phyloP scores from a whole-genome alignment of 2,113 vertebrate genomes.

The Nesoenas mayeri region DNA sequence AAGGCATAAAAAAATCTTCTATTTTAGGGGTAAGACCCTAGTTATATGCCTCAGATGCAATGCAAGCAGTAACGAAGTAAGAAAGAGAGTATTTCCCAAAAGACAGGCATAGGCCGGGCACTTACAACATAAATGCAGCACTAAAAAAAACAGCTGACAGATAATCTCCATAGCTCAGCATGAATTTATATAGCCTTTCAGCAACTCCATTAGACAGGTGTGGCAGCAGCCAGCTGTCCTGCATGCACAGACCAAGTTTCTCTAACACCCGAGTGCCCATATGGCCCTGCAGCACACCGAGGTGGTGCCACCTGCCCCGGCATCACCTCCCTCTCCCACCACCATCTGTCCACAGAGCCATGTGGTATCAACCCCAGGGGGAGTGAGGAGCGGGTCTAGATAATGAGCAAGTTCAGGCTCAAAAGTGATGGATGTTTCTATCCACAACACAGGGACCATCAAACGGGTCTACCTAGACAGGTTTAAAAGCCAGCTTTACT shows the following conservation, averaged over 20 bases:
- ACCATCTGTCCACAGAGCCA: conserved; percentile 49
- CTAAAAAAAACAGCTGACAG: conserved; percentile 43
- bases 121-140: background rate
- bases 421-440: background rate
- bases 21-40: background rate
- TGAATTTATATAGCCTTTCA: conserved; percentile 40
- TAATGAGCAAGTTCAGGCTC: background rate
- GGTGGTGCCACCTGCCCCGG: conserved; percentile 24
- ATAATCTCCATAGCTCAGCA: conserved; percentile 54
- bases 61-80: background rate
- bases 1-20: background rate
- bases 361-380: background rate
- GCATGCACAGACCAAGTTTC: background rate
- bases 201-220: conserved; percentile 34
- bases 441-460: background rate
- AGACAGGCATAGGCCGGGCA: background rate
- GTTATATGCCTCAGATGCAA: background rate
- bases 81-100: background rate
- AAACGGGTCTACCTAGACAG: background rate
- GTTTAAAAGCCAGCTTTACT: background rate
- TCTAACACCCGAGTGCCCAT: background rate
- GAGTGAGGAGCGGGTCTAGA: background rate
- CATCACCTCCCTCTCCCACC: background rate
- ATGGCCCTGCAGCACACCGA: conserved; percentile 15
- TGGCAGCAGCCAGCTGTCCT: conserved; percentile 37